These are phyloP conservation scores for Cordilura impudica DNA, from an alignment of 2,888 invertebrate genomes.

Conservation along the genomic window DNA sequence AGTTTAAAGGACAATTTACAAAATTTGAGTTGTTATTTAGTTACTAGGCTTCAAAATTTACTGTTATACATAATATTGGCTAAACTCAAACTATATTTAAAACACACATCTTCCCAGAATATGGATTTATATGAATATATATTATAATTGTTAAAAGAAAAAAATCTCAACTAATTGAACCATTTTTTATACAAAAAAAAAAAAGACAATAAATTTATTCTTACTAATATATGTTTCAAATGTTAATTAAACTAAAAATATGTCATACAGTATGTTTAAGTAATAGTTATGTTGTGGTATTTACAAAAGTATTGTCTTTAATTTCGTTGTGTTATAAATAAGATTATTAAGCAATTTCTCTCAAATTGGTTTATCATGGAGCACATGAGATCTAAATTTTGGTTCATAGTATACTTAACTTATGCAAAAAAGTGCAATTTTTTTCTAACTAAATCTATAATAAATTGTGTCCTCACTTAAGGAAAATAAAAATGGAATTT, in stretches of 20 bases:
- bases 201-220: constrained; percentile 58
- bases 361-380: constrained; percentile 20
- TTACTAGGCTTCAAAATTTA: constrained; percentile 50
- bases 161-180: constrained; percentile 6
- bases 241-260: constrained; percentile 8
- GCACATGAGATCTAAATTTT: not conserved
- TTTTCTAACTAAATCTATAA: constrained; percentile 27
- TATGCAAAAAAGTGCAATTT: constrained; percentile 51
- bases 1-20: constrained; percentile 26
- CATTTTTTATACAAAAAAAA: constrained; percentile 6
- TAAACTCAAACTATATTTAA: constrained; percentile 20
- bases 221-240: constrained; percentile 25
- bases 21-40: constrained; percentile 49
- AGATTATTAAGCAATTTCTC: constrained; percentile 12
- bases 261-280: not conserved
- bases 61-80: constrained; percentile 41
- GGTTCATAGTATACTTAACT: not conserved
- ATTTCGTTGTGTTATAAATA: constrained; percentile 28
- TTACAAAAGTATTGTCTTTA: constrained; percentile 13
- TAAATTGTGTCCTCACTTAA: constrained; percentile 25
- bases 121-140: constrained; percentile 15
- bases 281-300: constrained; percentile 32
- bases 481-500: not conserved
- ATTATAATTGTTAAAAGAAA: constrained; percentile 4
- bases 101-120: not conserved